These are phyloP conservation scores for Podarcis muralis DNA, from an alignment of 2,113 vertebrate species.

Conservation along the genomic window DNA sequence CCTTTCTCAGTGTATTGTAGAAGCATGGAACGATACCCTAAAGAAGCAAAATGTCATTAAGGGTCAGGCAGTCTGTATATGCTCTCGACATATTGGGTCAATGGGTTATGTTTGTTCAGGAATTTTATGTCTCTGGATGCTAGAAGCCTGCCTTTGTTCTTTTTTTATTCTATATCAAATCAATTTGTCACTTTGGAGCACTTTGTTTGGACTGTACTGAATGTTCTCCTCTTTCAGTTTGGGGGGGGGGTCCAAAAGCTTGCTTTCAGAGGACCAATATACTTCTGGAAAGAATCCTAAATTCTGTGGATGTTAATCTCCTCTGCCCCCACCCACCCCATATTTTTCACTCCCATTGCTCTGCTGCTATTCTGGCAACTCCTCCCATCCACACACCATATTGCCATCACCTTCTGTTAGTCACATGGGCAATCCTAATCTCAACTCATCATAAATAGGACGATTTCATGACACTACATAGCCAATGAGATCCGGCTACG, in stretches of 20 bases:
- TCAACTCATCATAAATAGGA: background rate
- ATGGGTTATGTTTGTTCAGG: background rate
- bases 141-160: background rate
- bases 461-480: background rate
- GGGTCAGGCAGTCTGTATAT: background rate
- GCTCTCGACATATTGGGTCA: background rate
- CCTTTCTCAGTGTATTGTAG: background rate
- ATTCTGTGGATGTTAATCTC: background rate
- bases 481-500: background rate
- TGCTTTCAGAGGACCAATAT: background rate
- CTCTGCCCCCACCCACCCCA: background rate
- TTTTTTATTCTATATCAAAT: constrained; percentile 6
- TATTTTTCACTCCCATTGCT: background rate
- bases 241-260: background rate
- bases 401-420: background rate
- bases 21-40: background rate
- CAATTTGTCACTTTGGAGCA: background rate
- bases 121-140: background rate
- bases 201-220: background rate
- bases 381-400: background rate
- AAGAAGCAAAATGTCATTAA: constrained; percentile 4
- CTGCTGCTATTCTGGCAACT: background rate
- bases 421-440: background rate
- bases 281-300: background rate
- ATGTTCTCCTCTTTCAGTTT: background rate